Percentiles rank a stretch among this genome's conserved stretches.
These are phyloP conservation scores for Plutella xylostella DNA, from an alignment of 2,888 invertebrate genomes.

Conservation along the genomic window DNA sequence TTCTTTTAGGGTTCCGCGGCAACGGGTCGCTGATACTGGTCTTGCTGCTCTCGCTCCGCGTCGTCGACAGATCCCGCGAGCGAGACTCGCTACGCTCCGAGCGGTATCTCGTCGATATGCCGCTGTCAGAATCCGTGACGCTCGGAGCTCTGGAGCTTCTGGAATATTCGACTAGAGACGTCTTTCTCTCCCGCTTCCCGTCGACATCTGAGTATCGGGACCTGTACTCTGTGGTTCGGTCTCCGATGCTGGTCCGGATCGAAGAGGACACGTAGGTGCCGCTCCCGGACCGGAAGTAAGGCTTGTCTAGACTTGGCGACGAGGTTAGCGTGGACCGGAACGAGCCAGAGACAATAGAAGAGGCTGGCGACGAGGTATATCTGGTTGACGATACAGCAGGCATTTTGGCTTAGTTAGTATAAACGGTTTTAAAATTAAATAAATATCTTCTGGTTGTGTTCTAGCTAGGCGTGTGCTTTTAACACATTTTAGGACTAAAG, in stretches of 20 bases:
- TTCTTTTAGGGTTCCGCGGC: constrained; percentile 38
- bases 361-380: constrained; percentile 46
- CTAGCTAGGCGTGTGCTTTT: too few relatives aligned
- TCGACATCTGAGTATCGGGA: constrained; percentile 50
- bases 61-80: constrained; percentile 63
- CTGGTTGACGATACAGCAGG: constrained; percentile 71
- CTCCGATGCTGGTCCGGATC: constrained; percentile 36
- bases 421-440: constrained; percentile 10
- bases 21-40: constrained; percentile 46
- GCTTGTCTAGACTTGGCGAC: constrained; percentile 63
- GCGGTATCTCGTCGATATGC: constrained; percentile 43
- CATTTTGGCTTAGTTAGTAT: constrained; percentile 48
- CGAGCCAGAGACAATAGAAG: constrained; percentile 56
- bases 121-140: constrained; percentile 58
- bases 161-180: constrained; percentile 46
- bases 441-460: not conserved
- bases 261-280: constrained; percentile 52
- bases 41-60: constrained; percentile 66
- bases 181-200: constrained; percentile 51
- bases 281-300: constrained; percentile 58
- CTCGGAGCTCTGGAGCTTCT: constrained; percentile 52
- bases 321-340: constrained; percentile 55
- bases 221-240: constrained; percentile 48
- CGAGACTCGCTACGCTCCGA: constrained; percentile 65
- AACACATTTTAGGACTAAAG: not conserved